Evolutionary conservation across 2,797 vertebrate genomes (phyloP).

Genomic region (Euthynnus affinis): DNA sequence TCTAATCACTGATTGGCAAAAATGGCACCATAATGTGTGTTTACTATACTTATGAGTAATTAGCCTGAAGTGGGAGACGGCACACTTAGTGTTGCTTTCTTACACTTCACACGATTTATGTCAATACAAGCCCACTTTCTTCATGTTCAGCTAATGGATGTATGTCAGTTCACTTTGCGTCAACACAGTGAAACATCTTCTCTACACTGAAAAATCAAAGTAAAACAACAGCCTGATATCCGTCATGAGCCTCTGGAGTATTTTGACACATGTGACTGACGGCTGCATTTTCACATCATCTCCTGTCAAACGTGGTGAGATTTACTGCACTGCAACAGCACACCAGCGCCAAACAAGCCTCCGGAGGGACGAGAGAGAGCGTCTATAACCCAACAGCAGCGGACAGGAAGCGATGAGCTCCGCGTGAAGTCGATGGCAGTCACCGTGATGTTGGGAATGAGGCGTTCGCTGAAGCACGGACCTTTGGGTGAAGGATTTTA

Average conservation of each 20-base stretch:
- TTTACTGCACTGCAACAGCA: not conserved
- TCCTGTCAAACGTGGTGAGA: not conserved
- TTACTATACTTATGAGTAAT: too few relatives aligned
- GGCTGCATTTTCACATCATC: not conserved
- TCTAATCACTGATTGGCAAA: not conserved
- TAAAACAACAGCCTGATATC: not conserved
- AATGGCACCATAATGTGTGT: too few relatives aligned
- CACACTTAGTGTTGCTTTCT: too few relatives aligned
- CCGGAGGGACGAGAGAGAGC: not conserved
- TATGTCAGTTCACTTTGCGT: not conserved
- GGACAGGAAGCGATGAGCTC: slow-evolving; percentile 4
- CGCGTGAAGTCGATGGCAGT: not conserved
- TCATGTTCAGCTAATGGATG: not conserved
- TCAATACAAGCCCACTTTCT: not conserved
- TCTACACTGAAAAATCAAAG: not conserved
- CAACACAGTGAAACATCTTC: not conserved
- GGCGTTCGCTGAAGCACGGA: not conserved
- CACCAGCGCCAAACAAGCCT: not conserved
- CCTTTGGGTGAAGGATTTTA: slow-evolving; percentile 5
- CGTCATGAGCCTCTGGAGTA: not conserved
- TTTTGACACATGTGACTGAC: not conserved
- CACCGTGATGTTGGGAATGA: not conserved
- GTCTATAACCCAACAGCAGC: not conserved
- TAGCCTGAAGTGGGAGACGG: not conserved
- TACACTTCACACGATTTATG: not conserved